Evolutionary conservation across 2,113 vertebrate genomes (phyloP).

Genomic region (Lagenorhynchus albirostris): DNA sequence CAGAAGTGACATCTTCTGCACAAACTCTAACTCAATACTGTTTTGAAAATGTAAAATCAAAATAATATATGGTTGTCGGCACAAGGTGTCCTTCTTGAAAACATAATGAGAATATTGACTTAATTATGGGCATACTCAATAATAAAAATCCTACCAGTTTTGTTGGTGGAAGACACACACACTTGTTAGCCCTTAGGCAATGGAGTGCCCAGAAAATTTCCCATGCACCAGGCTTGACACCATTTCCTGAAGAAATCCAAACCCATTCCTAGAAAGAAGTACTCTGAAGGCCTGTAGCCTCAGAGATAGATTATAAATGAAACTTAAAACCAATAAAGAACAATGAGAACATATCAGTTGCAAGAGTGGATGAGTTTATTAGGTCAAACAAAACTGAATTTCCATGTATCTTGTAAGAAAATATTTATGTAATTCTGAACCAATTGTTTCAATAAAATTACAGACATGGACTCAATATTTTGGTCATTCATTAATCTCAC

Average conservation of each 20-base stretch:
- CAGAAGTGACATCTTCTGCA: neutral
- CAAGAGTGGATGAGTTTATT: slow-evolving; percentile 36
- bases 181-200: neutral
- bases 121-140: neutral
- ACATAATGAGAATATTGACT: neutral
- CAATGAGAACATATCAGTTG: neutral
- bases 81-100: neutral
- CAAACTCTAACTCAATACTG: neutral
- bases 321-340: neutral
- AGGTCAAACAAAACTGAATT: neutral
- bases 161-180: accelerated
- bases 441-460: neutral
- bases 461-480: neutral
- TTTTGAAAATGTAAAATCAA: neutral
- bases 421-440: neutral
- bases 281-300: neutral
- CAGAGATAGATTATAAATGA: neutral
- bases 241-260: neutral
- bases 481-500: neutral
- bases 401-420: neutral
- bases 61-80: neutral
- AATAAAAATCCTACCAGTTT: neutral
- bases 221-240: accelerated
- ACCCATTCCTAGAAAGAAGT: neutral
- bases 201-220: neutral